Base-by-base conservation (phyloP, 2,888 invertebrate species). In the Callimorpha dominula region DNA sequence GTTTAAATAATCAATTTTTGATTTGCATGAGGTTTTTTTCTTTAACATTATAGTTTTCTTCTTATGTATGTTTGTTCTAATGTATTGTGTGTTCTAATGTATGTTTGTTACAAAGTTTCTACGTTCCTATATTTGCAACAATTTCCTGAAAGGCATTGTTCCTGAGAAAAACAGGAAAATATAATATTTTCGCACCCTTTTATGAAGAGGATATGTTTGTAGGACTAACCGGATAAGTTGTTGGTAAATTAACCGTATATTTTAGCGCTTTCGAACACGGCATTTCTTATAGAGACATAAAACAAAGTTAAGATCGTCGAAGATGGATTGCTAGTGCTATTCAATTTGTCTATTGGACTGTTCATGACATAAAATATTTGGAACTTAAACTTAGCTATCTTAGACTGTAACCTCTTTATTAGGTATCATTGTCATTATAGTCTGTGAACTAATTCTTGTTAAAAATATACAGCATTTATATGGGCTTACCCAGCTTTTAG, bases 161-260 rank as follows among this genome's bases (percentile, higher is more conserved):
- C 50, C 52, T 63, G 73, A 72, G 74, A 78, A 76, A 75, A 80
- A 81, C 82, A 82, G 80, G 81, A 81, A 81, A 72, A 81, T 74
- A 72, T 67, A 65, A 65, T 71, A 75, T 80, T 80, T 76, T 78
- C 65, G 60, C 64, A 72, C 65, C 68, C 73, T 76, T 74, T 72
- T 75, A 74, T 72, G 65, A 69, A 11, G 72, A 64, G 63, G 68
- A 74, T 73, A 68, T 70, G 62, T 77, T 74, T 75, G 70, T 50
- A 64, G 69, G 69, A 52, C 68, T 69, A 69, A 60, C 65, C 49
- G 52, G 62, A 73, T 43, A 73, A 65, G 43, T 62, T 43, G 31
- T 31, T 64, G 63, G 20, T 31, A 72, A 72, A 72, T 72, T 64
- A 72, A 68, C 68, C 72, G 54, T 54, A 68, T 72, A 68, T 64